Evolutionary conservation across 2,888 invertebrate genomes (phyloP).

Genomic region (Andrena fulva): DNA sequence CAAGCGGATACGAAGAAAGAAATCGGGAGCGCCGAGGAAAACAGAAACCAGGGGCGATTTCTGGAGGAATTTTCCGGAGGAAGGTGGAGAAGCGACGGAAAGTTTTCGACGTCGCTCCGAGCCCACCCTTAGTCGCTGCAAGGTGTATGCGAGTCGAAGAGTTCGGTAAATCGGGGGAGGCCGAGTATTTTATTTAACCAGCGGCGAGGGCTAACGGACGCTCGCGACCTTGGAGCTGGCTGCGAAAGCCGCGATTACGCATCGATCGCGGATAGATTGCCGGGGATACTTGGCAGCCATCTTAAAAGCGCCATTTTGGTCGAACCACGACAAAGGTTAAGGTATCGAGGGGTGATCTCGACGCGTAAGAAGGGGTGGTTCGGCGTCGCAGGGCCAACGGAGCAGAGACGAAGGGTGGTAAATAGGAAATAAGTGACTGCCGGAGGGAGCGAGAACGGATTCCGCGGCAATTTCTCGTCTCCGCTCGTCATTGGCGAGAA

Average conservation of each 20-base stretch:
- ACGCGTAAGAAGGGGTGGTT: conserved; percentile 63
- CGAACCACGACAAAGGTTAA: conserved; percentile 72
- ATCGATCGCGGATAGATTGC: conserved; percentile 1
- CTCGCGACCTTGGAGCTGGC: neutral
- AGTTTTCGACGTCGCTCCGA: neutral
- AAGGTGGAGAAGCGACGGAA: conserved; percentile 40
- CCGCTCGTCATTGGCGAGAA: conserved; percentile 82
- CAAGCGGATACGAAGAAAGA: conserved; percentile 38
- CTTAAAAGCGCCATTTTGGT: conserved; percentile 81
- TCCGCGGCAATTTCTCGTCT: conserved; percentile 83
- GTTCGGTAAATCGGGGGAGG: too few relatives aligned
- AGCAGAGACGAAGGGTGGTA: conserved; percentile 76
- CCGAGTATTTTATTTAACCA: neutral
- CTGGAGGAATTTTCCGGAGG: conserved; percentile 31
- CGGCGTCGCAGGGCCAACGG: conserved; percentile 52
- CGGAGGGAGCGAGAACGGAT: conserved; percentile 82
- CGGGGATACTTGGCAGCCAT: conserved; percentile 68
- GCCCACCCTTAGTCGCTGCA: neutral
- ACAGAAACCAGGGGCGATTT: conserved; percentile 57
- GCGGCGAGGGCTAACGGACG: neutral
- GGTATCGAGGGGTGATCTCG: conserved; percentile 70
- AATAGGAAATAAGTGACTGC: conserved; percentile 84
- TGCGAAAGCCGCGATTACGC: neutral
- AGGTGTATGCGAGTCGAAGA: too few relatives aligned
- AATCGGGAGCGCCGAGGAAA: conserved; percentile 49